Evolutionary conservation across 1,140 invertebrate species (phyloP), one percentile per base, ranked within the genome.

Genomic region (Trichonephila inaurata): DNA sequence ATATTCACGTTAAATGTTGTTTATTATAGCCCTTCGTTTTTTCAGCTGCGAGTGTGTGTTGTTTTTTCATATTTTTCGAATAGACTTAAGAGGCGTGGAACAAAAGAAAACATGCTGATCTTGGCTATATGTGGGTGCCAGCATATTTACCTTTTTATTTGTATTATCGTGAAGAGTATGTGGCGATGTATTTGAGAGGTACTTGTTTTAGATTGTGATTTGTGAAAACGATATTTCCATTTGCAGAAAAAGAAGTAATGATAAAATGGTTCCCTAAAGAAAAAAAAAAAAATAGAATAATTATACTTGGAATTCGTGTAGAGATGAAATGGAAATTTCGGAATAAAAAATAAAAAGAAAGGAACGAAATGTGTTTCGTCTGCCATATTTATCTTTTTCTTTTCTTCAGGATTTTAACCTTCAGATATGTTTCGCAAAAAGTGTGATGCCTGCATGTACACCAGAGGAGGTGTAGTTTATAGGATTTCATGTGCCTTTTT

Each of bases 101-200:
- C 24, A 51, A 51, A 51, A 28, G 72, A 33, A n/a, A 24, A 40
- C 24, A 77, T 40, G 72, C 24, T 77, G 72, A 18, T 40, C 28
- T 28, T 69, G 1, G 24, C 18, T 77, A 33, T 28, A 77, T 77
- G 72, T 77, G 72, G 72, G 72, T 77, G 72, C 72, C 72, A 77
- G 72, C 28, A 77, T 77, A 28, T 40, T 77, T 77, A 77, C 33
- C 28, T 77, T 33, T 77, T 77, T 77, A 77, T 77, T 77, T 64
- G 62, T 21, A 21, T 64, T 64, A 21, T 77, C 72, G 21, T 69
- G 66, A 69, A 69, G 66, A 12, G 66, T 4, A n/a, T 69, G 24
- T 69, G n/a, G 10, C 24, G 66, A 69, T 28, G 66, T 14, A 10
- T 51, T 51, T 51, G 51, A 77, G 72, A 19, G 28, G 18, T 77